Evolutionary conservation across 2,888 invertebrate species (phyloP).

Genomic region (Limnephilus lunatus): DNA sequence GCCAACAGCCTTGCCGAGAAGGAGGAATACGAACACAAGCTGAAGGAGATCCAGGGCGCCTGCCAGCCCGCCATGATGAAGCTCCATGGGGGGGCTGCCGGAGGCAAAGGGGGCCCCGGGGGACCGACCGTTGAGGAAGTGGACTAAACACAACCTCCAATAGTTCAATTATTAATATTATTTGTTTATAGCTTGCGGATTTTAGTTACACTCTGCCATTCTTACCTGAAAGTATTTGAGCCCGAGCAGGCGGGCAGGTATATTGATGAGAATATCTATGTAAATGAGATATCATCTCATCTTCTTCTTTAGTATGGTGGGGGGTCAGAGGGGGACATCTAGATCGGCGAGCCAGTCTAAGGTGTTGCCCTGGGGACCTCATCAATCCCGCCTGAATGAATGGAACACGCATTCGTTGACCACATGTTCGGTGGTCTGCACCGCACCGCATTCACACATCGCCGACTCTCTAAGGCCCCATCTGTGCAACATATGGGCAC

Average conservation of each 20-base stretch:
- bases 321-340: no score
- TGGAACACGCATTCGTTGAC: no score
- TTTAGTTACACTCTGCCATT: constrained; percentile 3
- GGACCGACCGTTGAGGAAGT: constrained; percentile 86
- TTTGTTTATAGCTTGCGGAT: background rate
- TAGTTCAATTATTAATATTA: constrained; percentile 41
- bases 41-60: constrained; percentile 85
- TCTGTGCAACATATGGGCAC: no score
- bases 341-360: no score
- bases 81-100: constrained; percentile 81
- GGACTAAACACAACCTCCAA: constrained; percentile 73
- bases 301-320: no score
- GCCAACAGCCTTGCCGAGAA: constrained; percentile 86
- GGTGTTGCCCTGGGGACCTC: no score
- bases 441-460: no score
- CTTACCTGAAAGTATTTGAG: background rate
- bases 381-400: no score
- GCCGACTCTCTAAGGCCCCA: no score
- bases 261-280: background rate
- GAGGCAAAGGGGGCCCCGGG: constrained; percentile 67
- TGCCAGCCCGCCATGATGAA: constrained; percentile 91
- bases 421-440: no score
- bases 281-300: background rate
- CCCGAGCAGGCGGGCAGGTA: background rate
- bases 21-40: constrained; percentile 86